Conservation (phyloP, 1,140 invertebrate species). For the Antheraea pernyi region DNA sequence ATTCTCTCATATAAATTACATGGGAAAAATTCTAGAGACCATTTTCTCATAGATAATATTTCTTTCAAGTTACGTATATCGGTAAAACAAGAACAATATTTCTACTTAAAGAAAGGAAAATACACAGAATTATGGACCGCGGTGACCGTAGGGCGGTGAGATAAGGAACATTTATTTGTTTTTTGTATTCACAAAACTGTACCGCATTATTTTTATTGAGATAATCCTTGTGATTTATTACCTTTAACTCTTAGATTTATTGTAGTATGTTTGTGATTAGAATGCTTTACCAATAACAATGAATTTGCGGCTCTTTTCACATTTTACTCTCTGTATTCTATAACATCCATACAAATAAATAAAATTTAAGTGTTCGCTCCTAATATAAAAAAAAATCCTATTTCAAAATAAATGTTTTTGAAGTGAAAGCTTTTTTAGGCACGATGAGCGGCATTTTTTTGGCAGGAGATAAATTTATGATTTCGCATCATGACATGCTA, state of each 20-base stretch:
- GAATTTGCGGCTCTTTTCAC: neutral
- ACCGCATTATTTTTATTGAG: constrained; percentile 8
- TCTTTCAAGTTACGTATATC: neutral
- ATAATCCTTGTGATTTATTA: constrained; percentile 11
- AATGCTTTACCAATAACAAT: constrained; percentile 3
- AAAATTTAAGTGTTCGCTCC: no score
- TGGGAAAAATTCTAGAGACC: no score
- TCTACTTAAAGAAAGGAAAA: neutral
- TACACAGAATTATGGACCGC: neutral
- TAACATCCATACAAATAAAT: no score
- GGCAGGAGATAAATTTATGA: no score
- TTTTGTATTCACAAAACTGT: constrained; percentile 9
- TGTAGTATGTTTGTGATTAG: neutral
- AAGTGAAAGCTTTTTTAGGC: no score
- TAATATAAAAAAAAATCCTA: no score
- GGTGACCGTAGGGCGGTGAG: neutral
- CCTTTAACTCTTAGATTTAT: constrained; percentile 14
- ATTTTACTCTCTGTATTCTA: no score
- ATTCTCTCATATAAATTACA: no score
- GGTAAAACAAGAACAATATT: neutral
- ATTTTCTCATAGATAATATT: no score
- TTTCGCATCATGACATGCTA: no score
- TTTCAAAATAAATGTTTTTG: no score
- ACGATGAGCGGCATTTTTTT: no score
- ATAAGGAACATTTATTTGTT: constrained; percentile 7